These are phyloP conservation scores for Opisthograptis luteolata DNA, from an alignment of 2,888 invertebrate genomes.

Conservation along the genomic window DNA sequence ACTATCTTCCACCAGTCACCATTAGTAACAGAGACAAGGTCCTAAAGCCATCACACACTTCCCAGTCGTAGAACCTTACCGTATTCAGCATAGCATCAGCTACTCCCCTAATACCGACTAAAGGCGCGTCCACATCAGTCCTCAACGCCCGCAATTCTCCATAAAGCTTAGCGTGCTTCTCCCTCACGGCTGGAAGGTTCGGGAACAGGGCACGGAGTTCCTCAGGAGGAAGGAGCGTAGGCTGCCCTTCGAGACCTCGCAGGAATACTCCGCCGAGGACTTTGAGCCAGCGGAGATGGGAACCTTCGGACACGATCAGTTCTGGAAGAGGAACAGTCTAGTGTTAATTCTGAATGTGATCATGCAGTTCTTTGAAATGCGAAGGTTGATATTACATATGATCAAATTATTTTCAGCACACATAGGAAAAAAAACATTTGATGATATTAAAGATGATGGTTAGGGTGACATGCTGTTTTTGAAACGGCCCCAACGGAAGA, in stretches of 20 bases:
- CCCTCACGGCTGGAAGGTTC: conserved; percentile 91
- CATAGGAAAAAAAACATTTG: no score
- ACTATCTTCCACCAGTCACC: no score
- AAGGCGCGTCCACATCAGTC: conserved; percentile 45
- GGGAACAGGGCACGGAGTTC: conserved; percentile 92
- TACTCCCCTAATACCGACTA: conserved; percentile 63
- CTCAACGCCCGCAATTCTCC: conserved; percentile 58
- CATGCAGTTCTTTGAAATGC: no score
- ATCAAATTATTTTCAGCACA: no score
- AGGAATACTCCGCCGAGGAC: conserved; percentile 94
- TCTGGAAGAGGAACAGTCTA: conserved; percentile 81
- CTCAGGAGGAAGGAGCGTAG: conserved; percentile 88
- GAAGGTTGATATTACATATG: no score
- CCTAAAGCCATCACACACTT: no score
- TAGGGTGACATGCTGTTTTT: no score
- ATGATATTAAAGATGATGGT: no score
- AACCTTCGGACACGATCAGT: conserved; percentile 92
- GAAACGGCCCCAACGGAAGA: no score
- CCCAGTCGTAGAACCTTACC: conserved; percentile 55
- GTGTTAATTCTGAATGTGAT: no score
- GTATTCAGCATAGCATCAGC: conserved; percentile 73
- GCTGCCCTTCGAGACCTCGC: conserved; percentile 87
- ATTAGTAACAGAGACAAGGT: no score
- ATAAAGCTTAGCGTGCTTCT: conserved; percentile 67
- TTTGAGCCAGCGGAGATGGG: conserved; percentile 94